Evolutionary conservation across 1,140 invertebrate genomes (phyloP).

Genomic region (Ylistrum balloti): DNA sequence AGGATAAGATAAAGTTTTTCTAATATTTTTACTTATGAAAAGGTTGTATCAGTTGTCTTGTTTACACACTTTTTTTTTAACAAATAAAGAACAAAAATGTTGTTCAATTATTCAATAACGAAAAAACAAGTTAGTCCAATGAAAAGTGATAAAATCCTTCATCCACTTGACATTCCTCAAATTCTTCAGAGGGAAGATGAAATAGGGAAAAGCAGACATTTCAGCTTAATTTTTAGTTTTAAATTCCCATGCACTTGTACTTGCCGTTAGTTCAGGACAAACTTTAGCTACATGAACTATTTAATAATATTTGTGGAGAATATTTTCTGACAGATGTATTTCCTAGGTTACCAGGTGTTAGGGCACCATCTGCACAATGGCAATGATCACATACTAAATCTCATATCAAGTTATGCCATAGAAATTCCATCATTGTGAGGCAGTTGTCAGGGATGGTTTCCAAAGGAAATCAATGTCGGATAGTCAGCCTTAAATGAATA

Average conservation of each 20-base stretch:
- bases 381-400: not conserved
- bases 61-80: not conserved
- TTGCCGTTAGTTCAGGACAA: too few relatives aligned
- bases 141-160: too few relatives aligned
- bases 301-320: not conserved
- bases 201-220: not conserved
- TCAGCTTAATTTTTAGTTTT: not conserved
- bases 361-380: not conserved
- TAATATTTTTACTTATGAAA: not conserved
- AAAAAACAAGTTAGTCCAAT: not conserved
- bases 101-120: not conserved
- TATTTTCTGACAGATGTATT: not conserved
- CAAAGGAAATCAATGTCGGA: constrained; percentile 15
- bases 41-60: not conserved
- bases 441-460: not conserved
- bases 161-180: too few relatives aligned
- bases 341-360: not conserved
- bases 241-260: not conserved
- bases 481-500: not conserved
- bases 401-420: not conserved
- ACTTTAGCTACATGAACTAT: not conserved
- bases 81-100: not conserved
- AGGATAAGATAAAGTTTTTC: not conserved
- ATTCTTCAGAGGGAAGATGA: too few relatives aligned
- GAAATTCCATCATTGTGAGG: constrained; percentile 1